phyloP scores from a whole-genome alignment of 2,797 vertebrate species.

The Malurus splendens region DNA sequence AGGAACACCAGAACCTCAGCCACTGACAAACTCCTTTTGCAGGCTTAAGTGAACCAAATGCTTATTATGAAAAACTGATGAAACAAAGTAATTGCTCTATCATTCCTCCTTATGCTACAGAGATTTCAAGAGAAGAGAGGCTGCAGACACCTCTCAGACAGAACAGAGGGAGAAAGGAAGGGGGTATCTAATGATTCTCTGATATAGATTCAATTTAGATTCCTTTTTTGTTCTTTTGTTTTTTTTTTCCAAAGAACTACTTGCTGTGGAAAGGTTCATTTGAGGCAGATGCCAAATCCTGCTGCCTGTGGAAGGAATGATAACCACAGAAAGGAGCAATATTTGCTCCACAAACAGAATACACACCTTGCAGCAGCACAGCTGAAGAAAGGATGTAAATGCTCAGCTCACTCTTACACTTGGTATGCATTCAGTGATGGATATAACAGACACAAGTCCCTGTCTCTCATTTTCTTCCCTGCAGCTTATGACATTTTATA shows the following conservation, averaged over 20 bases:
- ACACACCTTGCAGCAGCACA: neutral
- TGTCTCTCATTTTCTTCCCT: neutral
- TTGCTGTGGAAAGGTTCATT: neutral
- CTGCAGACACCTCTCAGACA: neutral
- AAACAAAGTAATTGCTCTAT: neutral
- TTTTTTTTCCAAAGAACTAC: neutral
- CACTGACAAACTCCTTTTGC: neutral
- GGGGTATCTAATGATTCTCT: neutral
- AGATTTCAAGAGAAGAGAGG: neutral
- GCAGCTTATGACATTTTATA: constrained; percentile 10
- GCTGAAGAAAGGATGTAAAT: neutral
- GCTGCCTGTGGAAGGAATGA: neutral
- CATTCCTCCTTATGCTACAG: neutral
- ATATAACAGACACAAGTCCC: neutral
- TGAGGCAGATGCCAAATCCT: neutral
- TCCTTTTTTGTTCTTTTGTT: neutral
- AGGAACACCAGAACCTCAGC: neutral
- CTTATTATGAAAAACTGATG: neutral
- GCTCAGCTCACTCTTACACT: neutral
- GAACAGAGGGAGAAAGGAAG: neutral
- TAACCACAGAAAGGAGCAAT: neutral
- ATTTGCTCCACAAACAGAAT: neutral
- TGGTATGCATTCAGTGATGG: neutral
- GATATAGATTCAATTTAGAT: neutral
- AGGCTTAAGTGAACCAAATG: neutral